Base-by-base conservation (phyloP, 1,140 invertebrate species). In the Gyrodactylus salaris region DNA sequence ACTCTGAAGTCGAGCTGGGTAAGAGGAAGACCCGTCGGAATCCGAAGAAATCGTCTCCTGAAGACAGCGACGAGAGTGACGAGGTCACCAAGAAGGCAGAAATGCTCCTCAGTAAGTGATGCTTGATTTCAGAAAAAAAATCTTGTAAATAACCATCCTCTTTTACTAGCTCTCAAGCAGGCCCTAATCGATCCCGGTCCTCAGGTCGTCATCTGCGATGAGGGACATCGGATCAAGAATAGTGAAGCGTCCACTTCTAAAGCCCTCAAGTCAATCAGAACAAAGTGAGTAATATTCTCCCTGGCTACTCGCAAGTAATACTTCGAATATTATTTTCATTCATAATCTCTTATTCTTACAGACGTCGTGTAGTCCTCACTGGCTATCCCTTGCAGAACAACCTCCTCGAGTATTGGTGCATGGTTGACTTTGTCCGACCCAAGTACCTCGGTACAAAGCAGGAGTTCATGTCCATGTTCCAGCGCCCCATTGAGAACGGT, bases 321-420 rank as follows among this genome's bases (percentile, higher is more conserved):
- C 16, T n/a, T 68, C 16, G 34, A 21, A 21, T 21, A 21, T 21
- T 24, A 69, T 69, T 69, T 69, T 7, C 20, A 2, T 69, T n/a
- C 7, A 54, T 16, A 7, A 54, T 54, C n/a, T 54, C 7, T 2
- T 21, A 69, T 21, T 21, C 20, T 69, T 69, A 21, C 22, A 77
- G 76, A 22, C 82, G 90, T 20, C 84, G 91, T 75, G 87, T 96
- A 74, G 87, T 94, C 0, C 84, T 96, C 19, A 95, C 92, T 20
- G 91, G 92, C 74, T 95, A 91, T 0, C 92, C 92, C 0, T 80
- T 97, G 24, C 91, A 96, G 80, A 96, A 96, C 79, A 95, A 95
- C 84, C 84, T 96, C 19, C 85, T 85, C 77, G 92, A 95, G 84
- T 95, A 84, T 85, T 77, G 80, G 83, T 83, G 78, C 34, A 96